phyloP scores from a whole-genome alignment of 2,113 vertebrate species.

The Sander vitreus region DNA sequence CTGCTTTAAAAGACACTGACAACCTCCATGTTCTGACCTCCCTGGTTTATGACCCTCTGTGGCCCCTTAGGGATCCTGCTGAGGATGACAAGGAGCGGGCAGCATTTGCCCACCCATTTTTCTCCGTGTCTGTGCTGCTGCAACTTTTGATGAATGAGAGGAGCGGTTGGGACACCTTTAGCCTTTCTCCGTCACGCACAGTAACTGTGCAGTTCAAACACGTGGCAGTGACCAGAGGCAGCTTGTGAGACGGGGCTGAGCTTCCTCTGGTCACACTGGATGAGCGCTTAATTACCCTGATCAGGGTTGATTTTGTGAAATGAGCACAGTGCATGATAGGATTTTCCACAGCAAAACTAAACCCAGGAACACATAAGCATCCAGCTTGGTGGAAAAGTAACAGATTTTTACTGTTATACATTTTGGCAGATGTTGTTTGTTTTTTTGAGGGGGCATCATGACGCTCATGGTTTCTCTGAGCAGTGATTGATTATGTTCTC shows the following conservation, averaged over 20 bases:
- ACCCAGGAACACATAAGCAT: not conserved
- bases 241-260: conserved; percentile 9
- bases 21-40: conserved; percentile 34
- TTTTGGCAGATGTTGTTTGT: conserved; percentile 61
- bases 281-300: conserved; percentile 52
- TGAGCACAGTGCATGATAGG: conserved; percentile 16
- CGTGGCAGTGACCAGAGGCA: conserved; percentile 5
- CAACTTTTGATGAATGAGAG: conserved; percentile 65
- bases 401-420: conserved; percentile 15
- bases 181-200: conserved; percentile 43
- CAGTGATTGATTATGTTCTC: conserved; percentile 54
- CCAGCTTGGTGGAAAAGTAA: not conserved
- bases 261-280: not conserved
- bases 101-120: conserved; percentile 39
- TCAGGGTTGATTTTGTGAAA: conserved; percentile 43
- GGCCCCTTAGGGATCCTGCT: conserved; percentile 26
- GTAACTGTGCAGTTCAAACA: conserved; percentile 24
- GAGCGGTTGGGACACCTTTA: conserved; percentile 25
- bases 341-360: conserved; percentile 19
- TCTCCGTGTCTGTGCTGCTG: not conserved
- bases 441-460: conserved; percentile 43
- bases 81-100: conserved; percentile 21
- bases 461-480: conserved; percentile 33
- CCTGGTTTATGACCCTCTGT: conserved; percentile 35
- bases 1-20: conserved; percentile 31